Evolutionary conservation across 2,888 invertebrate genomes (phyloP).

Genomic region (Pecten maximus): DNA sequence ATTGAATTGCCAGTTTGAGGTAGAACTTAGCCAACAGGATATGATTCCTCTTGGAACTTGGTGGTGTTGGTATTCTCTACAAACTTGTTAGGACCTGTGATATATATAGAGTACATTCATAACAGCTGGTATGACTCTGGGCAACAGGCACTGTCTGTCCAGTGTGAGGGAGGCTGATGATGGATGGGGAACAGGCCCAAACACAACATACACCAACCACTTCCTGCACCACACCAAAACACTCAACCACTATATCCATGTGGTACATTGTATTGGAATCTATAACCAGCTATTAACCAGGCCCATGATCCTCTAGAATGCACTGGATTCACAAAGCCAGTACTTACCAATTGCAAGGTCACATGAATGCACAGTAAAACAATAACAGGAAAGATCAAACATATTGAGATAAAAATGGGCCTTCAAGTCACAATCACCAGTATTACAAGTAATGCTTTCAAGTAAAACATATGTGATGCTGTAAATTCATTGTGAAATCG

Average conservation of each 20-base stretch:
- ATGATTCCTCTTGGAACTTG: not conserved
- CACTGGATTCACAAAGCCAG: not conserved
- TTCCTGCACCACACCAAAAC: not conserved
- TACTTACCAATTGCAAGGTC: not conserved
- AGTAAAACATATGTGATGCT: not conserved
- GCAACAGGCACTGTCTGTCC: slow-evolving; percentile 27
- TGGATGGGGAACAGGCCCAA: slow-evolving; percentile 21
- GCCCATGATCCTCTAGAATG: not conserved
- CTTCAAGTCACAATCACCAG: not conserved
- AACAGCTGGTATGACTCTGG: not conserved
- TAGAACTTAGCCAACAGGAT: not conserved
- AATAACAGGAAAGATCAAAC: no score
- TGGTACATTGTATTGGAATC: not conserved
- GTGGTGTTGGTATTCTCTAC: not conserved
- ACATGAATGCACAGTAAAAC: not conserved
- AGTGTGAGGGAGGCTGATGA: slow-evolving; percentile 14
- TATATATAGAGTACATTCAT: not conserved
- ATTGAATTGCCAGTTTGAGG: no score
- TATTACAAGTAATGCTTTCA: not conserved
- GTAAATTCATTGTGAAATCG: not conserved
- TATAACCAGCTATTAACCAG: not conserved
- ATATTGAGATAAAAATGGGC: not conserved
- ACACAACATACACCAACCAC: slow-evolving; percentile 23
- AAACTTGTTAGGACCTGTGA: not conserved
- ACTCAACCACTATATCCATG: not conserved